Conservation (phyloP, 2,797 vertebrate species). For the Merluccius polli region DNA sequence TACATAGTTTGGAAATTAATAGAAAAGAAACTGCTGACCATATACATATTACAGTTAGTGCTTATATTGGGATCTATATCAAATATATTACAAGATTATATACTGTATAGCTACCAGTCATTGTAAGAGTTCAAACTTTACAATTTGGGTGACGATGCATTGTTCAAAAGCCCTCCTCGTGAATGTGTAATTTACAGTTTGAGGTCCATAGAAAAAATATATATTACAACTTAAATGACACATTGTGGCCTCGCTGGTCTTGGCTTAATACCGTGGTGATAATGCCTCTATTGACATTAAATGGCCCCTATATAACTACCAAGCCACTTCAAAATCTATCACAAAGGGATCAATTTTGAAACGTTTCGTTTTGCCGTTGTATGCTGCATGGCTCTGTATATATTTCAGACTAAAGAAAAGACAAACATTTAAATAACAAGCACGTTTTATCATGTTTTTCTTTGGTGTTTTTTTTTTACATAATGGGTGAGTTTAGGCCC, state of each 20-base stretch:
- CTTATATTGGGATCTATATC: too few relatives aligned
- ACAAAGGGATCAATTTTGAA: background rate
- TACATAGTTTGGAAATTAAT: background rate
- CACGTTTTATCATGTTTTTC: background rate
- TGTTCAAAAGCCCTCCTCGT: background rate
- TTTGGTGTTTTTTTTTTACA: too few relatives aligned
- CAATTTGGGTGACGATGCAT: background rate
- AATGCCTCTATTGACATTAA: background rate
- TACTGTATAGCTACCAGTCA: conserved; percentile 29
- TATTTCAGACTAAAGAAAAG: background rate
- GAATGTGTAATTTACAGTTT: background rate
- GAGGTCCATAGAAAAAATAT: background rate
- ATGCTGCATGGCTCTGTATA: background rate
- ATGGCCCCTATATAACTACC: background rate
- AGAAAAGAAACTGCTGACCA: conserved; percentile 7
- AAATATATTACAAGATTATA: conserved; percentile 5
- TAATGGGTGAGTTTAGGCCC: background rate
- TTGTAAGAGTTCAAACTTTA: conserved; percentile 38
- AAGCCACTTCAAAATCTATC: background rate
- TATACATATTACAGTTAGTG: conserved; percentile 2
- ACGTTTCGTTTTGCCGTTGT: background rate
- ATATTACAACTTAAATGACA: background rate
- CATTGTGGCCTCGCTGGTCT: background rate
- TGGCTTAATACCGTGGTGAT: background rate
- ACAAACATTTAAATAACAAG: background rate